These are phyloP conservation scores for Rhorus exstirpatorius DNA, from an alignment of 2,888 invertebrate genomes.

Conservation along the genomic window DNA sequence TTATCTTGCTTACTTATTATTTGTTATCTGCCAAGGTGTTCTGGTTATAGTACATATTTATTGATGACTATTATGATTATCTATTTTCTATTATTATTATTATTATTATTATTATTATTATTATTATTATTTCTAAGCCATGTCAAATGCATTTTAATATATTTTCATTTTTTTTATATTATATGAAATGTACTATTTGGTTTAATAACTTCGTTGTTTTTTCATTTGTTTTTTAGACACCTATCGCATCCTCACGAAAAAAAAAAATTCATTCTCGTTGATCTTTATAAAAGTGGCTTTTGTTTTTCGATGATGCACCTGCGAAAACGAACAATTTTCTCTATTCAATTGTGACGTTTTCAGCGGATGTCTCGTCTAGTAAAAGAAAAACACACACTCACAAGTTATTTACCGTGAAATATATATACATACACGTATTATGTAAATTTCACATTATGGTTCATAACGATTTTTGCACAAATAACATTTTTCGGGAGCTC, in stretches of 20 bases:
- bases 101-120: constrained; percentile 79
- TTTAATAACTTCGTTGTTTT: constrained; percentile 84
- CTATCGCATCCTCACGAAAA: constrained; percentile 81
- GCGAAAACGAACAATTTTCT: not conserved
- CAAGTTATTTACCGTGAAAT: too few relatives aligned
- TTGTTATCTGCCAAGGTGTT: constrained; percentile 86
- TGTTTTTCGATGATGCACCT: not conserved
- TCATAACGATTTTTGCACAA: too few relatives aligned
- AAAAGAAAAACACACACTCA: too few relatives aligned
- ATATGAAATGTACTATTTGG: constrained; percentile 86
- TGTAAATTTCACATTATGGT: too few relatives aligned
- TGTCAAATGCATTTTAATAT: constrained; percentile 86
- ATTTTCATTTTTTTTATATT: constrained; percentile 86
- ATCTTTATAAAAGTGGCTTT: not conserved
- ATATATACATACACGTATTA: too few relatives aligned
- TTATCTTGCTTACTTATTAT: constrained; percentile 86
- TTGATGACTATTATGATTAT: constrained; percentile 81
- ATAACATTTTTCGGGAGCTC: not conserved
- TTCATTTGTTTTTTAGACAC: constrained; percentile 79
- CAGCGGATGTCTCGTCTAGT: too few relatives aligned
- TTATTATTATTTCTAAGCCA: constrained; percentile 81
- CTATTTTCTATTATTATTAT: constrained; percentile 75
- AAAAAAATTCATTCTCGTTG: constrained; percentile 40
- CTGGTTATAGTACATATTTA: constrained; percentile 86
- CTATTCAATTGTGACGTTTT: not conserved